Evolutionary conservation across 2,797 vertebrate genomes (phyloP), one percentile per base, ranked within the genome.

Genomic region (Pipistrellus nathusii): DNA sequence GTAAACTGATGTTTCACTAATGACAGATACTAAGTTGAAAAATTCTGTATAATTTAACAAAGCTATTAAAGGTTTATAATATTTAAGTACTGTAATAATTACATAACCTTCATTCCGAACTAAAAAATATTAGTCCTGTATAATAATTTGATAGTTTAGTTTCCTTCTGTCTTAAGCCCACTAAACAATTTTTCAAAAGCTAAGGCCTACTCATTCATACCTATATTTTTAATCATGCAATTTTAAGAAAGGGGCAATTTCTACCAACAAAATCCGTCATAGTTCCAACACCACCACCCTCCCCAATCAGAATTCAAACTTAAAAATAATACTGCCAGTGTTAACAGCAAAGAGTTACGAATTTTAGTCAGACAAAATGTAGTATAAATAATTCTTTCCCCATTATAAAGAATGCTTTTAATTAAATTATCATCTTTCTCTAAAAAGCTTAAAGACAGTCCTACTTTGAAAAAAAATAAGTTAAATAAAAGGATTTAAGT

Each of bases 101-200:
- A 89, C 62, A 18, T 30, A 83, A 89, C 85, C 80, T 68, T 13
- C 41, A 86, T 53, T 77, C 85, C 83, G 15, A 38, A 71, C 27
- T 83, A 68, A 95, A 95, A 95, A 90, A 71, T 94, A 86, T 73
- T 44, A 93, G 51, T 66, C 41, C 41, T 64, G 21, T 83, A 44
- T 48, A 93, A 62, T 55, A 91, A 48, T 20, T 85, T 86, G 23
- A 27, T 69, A 75, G 30, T 91, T 48, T 89, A 73, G 88, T 62
- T 94, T 76, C 85, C 73, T 89, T 95, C 38, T 94, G 55, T 92
- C 68, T 93, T 94, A 96, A 87, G 66, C 11, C 51, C 41, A 96
- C 11, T 84, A 82, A 53, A 87, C 35, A 90, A 80, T 71, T 84
- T 90, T 93, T 76, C 14, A 93, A 38, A n/a, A 95, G 59, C 21